These are phyloP conservation scores for Diphyllodes magnificus DNA, from an alignment of 2,113 vertebrate genomes.

Conservation along the genomic window DNA sequence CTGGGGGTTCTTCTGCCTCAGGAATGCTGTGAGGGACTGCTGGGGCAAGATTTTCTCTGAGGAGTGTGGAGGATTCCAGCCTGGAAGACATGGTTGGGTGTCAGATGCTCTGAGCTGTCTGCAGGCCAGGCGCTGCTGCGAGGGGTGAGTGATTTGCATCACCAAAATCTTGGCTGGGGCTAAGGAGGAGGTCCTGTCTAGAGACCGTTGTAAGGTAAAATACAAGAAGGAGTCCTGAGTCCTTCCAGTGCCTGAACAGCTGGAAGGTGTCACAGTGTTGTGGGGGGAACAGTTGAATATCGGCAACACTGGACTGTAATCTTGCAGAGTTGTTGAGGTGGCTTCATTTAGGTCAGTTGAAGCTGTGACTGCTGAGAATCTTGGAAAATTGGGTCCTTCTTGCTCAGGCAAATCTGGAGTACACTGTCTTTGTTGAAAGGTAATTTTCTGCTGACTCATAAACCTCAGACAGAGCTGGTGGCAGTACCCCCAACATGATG, in stretches of 20 bases:
- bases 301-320: background rate
- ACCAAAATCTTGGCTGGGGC: background rate
- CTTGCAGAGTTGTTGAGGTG: background rate
- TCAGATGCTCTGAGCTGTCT: accelerated
- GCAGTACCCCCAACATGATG: background rate
- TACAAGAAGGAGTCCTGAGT: background rate
- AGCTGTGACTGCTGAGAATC: background rate
- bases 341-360: background rate
- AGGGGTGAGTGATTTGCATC: accelerated
- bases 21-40: accelerated
- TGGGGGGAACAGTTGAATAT: background rate
- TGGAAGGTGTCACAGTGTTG: accelerated
- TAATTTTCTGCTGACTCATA: background rate
- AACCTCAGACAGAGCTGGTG: background rate
- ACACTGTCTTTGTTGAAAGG: background rate
- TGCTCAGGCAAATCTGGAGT: background rate
- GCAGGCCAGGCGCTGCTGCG: accelerated
- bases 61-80: accelerated
- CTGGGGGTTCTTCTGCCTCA: accelerated
- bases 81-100: accelerated
- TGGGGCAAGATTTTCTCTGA: accelerated
- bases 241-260: background rate
- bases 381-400: background rate
- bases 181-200: background rate
- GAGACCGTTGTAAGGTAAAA: accelerated